Evolutionary conservation across 1,140 invertebrate genomes (phyloP).

Genomic region (Megathymus violae): DNA sequence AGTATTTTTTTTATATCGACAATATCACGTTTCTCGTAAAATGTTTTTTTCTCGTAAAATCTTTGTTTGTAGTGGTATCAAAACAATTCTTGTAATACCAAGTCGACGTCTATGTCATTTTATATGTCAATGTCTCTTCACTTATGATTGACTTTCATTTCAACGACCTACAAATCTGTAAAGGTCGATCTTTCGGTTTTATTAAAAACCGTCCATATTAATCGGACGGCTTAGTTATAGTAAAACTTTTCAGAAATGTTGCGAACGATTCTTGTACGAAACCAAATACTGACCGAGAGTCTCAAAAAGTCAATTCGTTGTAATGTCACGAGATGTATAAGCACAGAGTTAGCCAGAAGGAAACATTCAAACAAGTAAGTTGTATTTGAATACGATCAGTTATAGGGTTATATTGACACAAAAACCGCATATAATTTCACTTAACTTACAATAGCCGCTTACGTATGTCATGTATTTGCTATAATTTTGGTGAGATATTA

Average conservation of each 20-base stretch:
- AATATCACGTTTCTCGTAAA: too few relatives aligned
- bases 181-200: slow-evolving; percentile 77
- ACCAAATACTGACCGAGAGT: slow-evolving; percentile 85
- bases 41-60: too few relatives aligned
- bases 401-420: not conserved
- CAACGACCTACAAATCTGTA: slow-evolving; percentile 78
- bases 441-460: not conserved
- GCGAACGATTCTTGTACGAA: slow-evolving; percentile 87
- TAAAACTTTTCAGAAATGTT: slow-evolving; percentile 83
- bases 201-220: slow-evolving; percentile 68
- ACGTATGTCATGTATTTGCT: slow-evolving; percentile 1
- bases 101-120: too few relatives aligned
- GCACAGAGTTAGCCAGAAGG: slow-evolving; percentile 85
- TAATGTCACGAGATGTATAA: slow-evolving; percentile 85
- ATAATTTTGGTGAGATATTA: slow-evolving; percentile 20
- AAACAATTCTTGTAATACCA: too few relatives aligned
- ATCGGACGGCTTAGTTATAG: slow-evolving; percentile 67
- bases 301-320: slow-evolving; percentile 84
- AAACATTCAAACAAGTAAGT: slow-evolving; percentile 86
- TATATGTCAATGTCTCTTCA: slow-evolving; percentile 38
- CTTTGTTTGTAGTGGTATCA: too few relatives aligned
- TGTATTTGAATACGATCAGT: slow-evolving; percentile 8
- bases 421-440: slow-evolving; percentile 6
- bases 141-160: slow-evolving; percentile 43
- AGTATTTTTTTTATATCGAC: too few relatives aligned